Evolutionary conservation across 2,888 invertebrate species (phyloP), one percentile per base, ranked within the genome.

Genomic region (Yponomeuta evonymella): DNA sequence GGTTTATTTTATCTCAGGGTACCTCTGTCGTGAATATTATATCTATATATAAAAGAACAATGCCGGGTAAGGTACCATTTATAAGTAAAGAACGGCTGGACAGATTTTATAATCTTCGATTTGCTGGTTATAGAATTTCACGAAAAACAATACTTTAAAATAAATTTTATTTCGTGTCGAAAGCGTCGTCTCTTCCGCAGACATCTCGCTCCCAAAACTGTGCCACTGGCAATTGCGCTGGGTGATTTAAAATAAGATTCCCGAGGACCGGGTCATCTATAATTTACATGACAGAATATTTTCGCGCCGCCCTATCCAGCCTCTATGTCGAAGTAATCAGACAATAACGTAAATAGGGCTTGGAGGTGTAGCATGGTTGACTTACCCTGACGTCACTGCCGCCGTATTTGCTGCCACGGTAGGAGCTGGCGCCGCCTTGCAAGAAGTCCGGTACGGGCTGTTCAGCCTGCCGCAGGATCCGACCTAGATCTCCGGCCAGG

Each of bases 401-500:
- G 10, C 96, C 96, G 77, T 96, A 97, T 69, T 88, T 89, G 76
- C 91, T 93, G 74, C 86, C 84, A 65, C 82, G 89, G 62, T 91
- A 92, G 0, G 92, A 89, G 29, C 80, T 94, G 73, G 90, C 91
- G 79, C 90, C 88, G 36, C 84, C 84, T 51, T 84, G 86, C 30
- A 98, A 81, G 93, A 96, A 98, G 9, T 95, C 95, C 0, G 98
- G 98, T 8, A 98, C 94, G 0, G 93, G 82, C 82, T 98, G 98
- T 0, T 94, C 94, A 0, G 98, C 96, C 82, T 96, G 96, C 71
- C 93, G 91, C 30, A 98, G 88, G 70, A 97, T 96, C 79, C 94
- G 95, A 0, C 95, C 93, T 63, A 98, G 89, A 74, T 94, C 94
- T 0, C 88, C 85, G 0, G 94, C 94, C 1, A 98, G 76, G 0